phyloP scores from a whole-genome alignment of 2,113 vertebrate genomes.

The Thalassoma bifasciatum region DNA sequence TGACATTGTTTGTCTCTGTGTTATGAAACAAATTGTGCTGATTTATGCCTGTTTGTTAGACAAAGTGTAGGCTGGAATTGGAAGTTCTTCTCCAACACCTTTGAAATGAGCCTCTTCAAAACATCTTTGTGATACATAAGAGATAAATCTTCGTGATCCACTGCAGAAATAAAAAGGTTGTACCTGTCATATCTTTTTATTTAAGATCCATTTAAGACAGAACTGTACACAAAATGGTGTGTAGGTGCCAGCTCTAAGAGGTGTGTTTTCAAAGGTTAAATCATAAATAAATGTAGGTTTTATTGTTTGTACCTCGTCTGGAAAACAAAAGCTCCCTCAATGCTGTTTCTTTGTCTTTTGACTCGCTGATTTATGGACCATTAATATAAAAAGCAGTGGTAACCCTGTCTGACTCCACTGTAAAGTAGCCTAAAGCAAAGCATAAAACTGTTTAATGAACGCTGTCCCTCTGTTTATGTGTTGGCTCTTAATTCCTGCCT shows the following conservation, averaged over 20 bases:
- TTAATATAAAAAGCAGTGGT: not conserved
- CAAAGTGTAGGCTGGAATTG: too few species aligned
- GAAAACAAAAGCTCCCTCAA: not conserved
- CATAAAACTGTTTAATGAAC: not conserved
- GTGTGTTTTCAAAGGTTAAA: not conserved
- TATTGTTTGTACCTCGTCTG: not conserved
- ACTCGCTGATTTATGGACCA: too few species aligned
- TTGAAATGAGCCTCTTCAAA: too few species aligned
- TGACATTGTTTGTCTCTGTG: too few species aligned
- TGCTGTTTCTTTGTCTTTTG: conserved; percentile 4
- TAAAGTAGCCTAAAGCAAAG: conserved; percentile 8
- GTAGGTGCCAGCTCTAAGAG: not conserved
- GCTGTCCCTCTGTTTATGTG: conserved; percentile 13
- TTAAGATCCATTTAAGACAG: not conserved
- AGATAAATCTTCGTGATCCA: too few species aligned
- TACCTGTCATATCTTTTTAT: not conserved
- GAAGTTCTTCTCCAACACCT: too few species aligned
- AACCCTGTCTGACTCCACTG: not conserved
- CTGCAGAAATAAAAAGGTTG: not conserved
- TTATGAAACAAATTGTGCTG: too few species aligned
- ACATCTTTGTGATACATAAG: too few species aligned
- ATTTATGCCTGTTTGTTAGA: too few species aligned
- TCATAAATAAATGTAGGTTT: not conserved
- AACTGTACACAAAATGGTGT: not conserved
- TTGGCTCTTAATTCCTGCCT: not conserved